Percentiles rank a stretch among this genome's conserved stretches.
phyloP scores from a whole-genome alignment of 2,888 invertebrate species.

The Dasypogon diadema region DNA sequence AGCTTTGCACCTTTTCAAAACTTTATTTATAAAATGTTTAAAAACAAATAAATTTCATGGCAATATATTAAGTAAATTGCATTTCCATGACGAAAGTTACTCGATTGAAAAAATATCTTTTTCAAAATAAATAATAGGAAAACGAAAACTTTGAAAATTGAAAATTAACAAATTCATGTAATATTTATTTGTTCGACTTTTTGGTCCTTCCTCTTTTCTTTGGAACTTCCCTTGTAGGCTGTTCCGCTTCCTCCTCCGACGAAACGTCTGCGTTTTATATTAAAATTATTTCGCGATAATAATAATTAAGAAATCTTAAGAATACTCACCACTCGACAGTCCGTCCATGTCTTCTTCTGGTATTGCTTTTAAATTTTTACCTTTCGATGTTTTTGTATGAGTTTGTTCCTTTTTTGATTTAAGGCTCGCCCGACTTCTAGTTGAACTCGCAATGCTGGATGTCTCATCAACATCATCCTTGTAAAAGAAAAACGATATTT shows the following conservation, averaged over 20 bases:
- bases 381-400: constrained; percentile 5
- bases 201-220: constrained; percentile 2
- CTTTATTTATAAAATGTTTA: constrained; percentile 22
- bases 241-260: background rate
- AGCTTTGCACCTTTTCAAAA: background rate
- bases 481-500: background rate
- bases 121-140: constrained; percentile 33
- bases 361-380: constrained; percentile 12
- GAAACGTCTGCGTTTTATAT: background rate
- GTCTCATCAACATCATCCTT: constrained; percentile 23
- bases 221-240: background rate
- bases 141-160: constrained; percentile 18
- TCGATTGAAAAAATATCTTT: constrained; percentile 13
- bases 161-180: constrained; percentile 18
- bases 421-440: background rate
- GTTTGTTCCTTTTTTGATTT: background rate
- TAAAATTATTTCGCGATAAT: background rate
- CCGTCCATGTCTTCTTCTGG: background rate
- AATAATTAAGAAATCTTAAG: background rate
- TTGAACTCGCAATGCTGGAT: constrained; percentile 35
- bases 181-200: background rate
- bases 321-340: constrained; percentile 13
- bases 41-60: constrained; percentile 10
- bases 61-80: constrained; percentile 2
- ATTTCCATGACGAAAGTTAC: background rate